These are phyloP conservation scores for Seira ritae DNA, from an alignment of 2,888 invertebrate species.

Conservation along the genomic window DNA sequence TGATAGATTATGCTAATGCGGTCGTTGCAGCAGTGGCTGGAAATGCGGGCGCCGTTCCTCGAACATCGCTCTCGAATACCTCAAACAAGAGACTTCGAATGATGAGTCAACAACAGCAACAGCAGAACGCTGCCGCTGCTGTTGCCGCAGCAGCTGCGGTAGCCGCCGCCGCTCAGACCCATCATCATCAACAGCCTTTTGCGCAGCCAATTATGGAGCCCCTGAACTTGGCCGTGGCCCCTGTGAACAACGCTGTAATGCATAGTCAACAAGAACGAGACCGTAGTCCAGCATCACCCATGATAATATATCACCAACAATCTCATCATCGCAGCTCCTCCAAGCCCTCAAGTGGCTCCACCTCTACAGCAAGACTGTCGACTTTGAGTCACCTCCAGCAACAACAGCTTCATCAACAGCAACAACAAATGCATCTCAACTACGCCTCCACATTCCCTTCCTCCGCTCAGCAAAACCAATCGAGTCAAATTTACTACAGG, in stretches of 20 bases:
- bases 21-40: slow-evolving; percentile 5
- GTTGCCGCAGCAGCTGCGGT: slow-evolving; percentile 27
- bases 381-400: slow-evolving; percentile 44
- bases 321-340: slow-evolving; percentile 15
- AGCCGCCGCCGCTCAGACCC: slow-evolving; percentile 16
- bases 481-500: neutral
- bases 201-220: slow-evolving; percentile 64
- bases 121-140: slow-evolving; percentile 17
- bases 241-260: slow-evolving; percentile 36
- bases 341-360: slow-evolving; percentile 10
- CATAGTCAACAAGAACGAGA: slow-evolving; percentile 39
- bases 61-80: slow-evolving; percentile 39
- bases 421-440: slow-evolving; percentile 61
- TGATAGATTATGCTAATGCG: slow-evolving; percentile 50
- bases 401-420: slow-evolving; percentile 43
- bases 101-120: slow-evolving; percentile 68
- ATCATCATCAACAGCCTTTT: slow-evolving; percentile 28
- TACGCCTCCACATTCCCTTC: slow-evolving; percentile 63
- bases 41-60: neutral
- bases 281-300: slow-evolving; percentile 37
- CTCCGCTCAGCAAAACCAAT: slow-evolving; percentile 39
- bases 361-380: slow-evolving; percentile 13
- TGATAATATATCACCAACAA: slow-evolving; percentile 41
- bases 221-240: slow-evolving; percentile 68
- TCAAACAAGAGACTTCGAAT: slow-evolving; percentile 69